Conservation (phyloP, 2,113 vertebrate genomes). For the Apteryx owenii region DNA sequence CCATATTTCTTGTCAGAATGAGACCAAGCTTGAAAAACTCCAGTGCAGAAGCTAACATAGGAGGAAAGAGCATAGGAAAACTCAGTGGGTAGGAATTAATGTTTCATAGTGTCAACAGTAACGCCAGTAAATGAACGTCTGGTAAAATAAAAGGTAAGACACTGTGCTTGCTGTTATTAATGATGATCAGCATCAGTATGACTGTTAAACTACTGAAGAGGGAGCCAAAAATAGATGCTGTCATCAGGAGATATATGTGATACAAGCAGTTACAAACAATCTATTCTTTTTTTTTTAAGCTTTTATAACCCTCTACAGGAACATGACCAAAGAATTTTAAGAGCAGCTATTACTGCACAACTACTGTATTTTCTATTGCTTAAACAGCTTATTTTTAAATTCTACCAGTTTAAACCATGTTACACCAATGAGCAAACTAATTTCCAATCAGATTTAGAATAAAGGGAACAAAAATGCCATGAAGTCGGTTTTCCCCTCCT, state of each 20-base stretch:
- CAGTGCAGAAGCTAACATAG: neutral
- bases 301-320: neutral
- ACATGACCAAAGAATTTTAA: neutral
- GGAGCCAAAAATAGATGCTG: neutral
- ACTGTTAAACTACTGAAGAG: neutral
- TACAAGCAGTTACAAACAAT: accelerated
- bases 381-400: neutral
- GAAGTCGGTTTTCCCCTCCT: neutral
- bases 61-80: neutral
- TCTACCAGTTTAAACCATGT: neutral
- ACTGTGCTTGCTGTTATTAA: neutral
- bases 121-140: neutral
- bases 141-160: neutral
- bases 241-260: neutral
- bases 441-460: neutral
- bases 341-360: neutral
- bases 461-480: neutral
- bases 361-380: neutral
- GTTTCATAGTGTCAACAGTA: neutral
- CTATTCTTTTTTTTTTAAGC: neutral
- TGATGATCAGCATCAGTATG: neutral
- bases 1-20: neutral
- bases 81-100: neutral
- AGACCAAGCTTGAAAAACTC: neutral
- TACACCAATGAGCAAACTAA: neutral